Conservation (phyloP, 1,140 invertebrate genomes). For the Heliothis virescens region DNA sequence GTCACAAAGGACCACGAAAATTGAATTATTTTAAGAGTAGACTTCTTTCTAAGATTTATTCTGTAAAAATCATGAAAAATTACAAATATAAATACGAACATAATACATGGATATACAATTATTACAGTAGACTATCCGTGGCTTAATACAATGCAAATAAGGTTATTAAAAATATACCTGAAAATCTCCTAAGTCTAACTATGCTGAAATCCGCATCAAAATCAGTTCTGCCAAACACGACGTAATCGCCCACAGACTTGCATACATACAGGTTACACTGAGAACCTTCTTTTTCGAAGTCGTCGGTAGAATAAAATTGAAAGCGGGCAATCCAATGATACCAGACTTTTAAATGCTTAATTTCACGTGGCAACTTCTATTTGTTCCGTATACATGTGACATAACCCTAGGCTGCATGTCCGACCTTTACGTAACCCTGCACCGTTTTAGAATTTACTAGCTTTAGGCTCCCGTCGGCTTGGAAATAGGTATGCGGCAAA, state of each 20-base stretch:
- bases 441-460: conserved; percentile 34
- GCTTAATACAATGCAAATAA: conserved; percentile 5
- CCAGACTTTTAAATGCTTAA: neutral
- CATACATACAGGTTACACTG: no score
- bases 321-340: neutral
- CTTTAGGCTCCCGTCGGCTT: conserved; percentile 10
- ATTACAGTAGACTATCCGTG: neutral
- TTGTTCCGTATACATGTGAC: conserved; percentile 8
- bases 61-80: no score
- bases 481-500: conserved; percentile 37
- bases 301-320: no score
- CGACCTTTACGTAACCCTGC: conserved; percentile 43
- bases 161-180: conserved; percentile 6
- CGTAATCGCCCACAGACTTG: no score
- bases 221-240: no score
- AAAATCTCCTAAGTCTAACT: no score
- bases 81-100: neutral
- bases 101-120: neutral
- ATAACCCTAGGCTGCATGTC: conserved; percentile 7
- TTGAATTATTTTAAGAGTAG: no score
- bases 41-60: no score
- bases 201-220: no score
- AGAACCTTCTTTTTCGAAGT: no score
- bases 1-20: no score
- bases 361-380: conserved; percentile 1